Percentiles rank a stretch among this genome's conserved stretches.
These are phyloP conservation scores for Heteronetta atricapilla DNA, from an alignment of 2,113 vertebrate species.

Conservation along the genomic window DNA sequence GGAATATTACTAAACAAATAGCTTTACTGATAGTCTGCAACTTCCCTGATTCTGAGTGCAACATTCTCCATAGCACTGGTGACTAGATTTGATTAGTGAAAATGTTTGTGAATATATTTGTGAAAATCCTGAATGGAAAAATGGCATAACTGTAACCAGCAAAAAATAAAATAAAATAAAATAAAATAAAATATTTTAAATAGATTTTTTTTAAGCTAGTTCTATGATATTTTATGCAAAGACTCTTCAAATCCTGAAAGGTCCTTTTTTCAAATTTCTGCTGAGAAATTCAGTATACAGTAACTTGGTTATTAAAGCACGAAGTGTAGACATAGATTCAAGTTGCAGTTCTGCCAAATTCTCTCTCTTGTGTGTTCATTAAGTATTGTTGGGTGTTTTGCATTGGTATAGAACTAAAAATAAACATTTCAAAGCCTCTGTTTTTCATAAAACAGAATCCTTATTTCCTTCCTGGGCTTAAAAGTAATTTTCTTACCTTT, in stretches of 20 bases:
- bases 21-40: not conserved
- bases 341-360: not conserved
- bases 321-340: not conserved
- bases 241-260: not conserved
- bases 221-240: not conserved
- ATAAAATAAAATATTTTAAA: not conserved
- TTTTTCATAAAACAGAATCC: not conserved
- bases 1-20: conserved; percentile 13
- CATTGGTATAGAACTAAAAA: not conserved
- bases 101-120: not conserved
- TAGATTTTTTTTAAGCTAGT: too few species aligned
- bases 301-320: not conserved
- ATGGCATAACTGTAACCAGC: not conserved
- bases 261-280: not conserved
- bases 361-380: not conserved
- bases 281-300: not conserved
- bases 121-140: not conserved
- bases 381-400: not conserved
- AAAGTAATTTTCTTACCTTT: not conserved
- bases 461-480: not conserved
- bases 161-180: not conserved
- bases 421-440: not conserved
- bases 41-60: not conserved
- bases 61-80: not conserved
- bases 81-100: not conserved